A percentile compares a stretch with the other conserved stretches of the same genome.
Evolutionary conservation across 2,888 invertebrate genomes (phyloP).

Genomic region (Melipona bicolor): DNA sequence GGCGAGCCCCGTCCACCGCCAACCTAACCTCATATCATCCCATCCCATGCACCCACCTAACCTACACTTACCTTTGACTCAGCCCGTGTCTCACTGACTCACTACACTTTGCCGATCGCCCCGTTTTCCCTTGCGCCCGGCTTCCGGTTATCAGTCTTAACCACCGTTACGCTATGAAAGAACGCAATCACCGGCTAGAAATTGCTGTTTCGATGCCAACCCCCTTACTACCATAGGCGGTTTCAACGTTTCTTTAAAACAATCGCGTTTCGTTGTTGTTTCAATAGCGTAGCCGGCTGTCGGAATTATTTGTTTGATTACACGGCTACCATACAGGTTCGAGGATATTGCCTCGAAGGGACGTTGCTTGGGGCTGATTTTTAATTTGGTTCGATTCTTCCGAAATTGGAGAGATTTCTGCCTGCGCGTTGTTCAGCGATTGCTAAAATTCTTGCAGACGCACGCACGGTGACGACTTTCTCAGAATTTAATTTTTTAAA

Average conservation of each 20-base stretch:
- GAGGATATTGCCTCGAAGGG: not conserved
- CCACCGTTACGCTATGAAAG: slow-evolving; percentile 54
- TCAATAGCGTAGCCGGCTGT: not conserved
- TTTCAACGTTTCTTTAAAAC: slow-evolving; percentile 2
- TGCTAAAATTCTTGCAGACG: not conserved
- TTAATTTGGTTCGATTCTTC: too few species aligned
- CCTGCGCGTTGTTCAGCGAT: not conserved
- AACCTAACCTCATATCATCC: slow-evolving; percentile 81
- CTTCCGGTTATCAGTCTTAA: slow-evolving; percentile 64
- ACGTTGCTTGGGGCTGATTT: not conserved
- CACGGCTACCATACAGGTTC: not conserved
- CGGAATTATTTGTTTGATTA: not conserved
- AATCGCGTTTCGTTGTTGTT: not conserved
- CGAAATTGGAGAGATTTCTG: too few species aligned
- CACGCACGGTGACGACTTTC: not conserved
- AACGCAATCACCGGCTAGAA: slow-evolving; percentile 47
- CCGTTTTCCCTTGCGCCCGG: slow-evolving; percentile 59
- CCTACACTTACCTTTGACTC: slow-evolving; percentile 75
- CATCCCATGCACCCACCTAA: slow-evolving; percentile 75
- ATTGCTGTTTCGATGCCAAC: slow-evolving; percentile 29
- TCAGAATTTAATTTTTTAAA: not conserved
- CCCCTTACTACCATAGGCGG: not conserved
- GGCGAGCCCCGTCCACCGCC: slow-evolving; percentile 80
- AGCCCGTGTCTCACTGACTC: slow-evolving; percentile 75
- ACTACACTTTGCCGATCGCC: slow-evolving; percentile 63